A percentile compares a stretch with the other conserved stretches of the same genome.
phyloP scores from a whole-genome alignment of 2,888 invertebrate species.

The Antheraea yamamai region DNA sequence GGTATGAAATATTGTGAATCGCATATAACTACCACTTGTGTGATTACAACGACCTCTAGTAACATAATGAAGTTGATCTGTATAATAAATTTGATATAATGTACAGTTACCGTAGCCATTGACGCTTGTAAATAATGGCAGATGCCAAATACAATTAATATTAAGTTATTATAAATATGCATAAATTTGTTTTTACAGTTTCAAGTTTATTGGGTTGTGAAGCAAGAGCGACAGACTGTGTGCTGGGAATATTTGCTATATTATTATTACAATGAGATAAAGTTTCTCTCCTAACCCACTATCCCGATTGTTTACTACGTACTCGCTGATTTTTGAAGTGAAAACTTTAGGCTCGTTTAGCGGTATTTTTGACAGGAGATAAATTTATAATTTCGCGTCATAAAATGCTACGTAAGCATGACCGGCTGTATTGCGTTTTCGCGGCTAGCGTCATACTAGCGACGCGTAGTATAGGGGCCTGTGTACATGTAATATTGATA shows the following conservation, averaged over 20 bases:
- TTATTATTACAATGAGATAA: too few species aligned
- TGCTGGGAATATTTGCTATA: neutral
- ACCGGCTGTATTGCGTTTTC: too few species aligned
- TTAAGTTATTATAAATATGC: neutral
- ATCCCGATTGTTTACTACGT: too few species aligned
- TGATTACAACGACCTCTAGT: neutral
- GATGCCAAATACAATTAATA: constrained; percentile 28
- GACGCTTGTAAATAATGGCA: constrained; percentile 30
- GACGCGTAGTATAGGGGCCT: too few species aligned
- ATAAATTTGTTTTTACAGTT: neutral
- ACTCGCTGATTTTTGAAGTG: too few species aligned
- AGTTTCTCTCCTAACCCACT: too few species aligned
- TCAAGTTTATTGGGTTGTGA: neutral
- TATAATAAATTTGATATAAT: constrained; percentile 10
- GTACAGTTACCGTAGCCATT: constrained; percentile 30
- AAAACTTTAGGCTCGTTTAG: too few species aligned
- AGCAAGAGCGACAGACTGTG: neutral
- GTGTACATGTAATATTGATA: too few species aligned
- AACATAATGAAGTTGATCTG: neutral
- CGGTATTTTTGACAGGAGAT: too few species aligned
- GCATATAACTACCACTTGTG: neutral
- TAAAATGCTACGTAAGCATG: too few species aligned
- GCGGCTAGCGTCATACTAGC: too few species aligned
- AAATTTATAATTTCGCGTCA: too few species aligned
- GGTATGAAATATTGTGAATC: neutral